Evolutionary conservation across 2,797 vertebrate species (phyloP).

Genomic region (Thamnophis elegans): DNA sequence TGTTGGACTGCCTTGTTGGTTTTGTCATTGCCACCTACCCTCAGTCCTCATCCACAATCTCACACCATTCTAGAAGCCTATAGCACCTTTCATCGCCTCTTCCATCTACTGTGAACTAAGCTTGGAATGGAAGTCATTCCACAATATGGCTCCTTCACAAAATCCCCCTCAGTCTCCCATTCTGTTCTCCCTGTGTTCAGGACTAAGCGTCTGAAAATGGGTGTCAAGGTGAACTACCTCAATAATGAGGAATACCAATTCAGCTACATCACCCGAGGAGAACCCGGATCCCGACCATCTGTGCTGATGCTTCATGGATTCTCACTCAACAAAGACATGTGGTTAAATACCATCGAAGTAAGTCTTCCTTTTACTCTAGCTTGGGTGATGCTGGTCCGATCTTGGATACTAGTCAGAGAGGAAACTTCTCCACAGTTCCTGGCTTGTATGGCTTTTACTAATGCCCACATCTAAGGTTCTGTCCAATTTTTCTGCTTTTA

Average conservation of each 20-base stretch:
- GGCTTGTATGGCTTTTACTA: neutral
- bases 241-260: neutral
- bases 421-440: neutral
- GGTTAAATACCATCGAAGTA: conserved; percentile 19
- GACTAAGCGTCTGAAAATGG: neutral
- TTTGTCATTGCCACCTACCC: neutral
- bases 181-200: neutral
- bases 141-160: neutral
- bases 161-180: neutral
- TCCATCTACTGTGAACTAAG: neutral
- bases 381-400: neutral
- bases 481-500: neutral
- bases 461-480: neutral
- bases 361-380: neutral
- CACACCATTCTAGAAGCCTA: neutral
- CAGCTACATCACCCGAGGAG: conserved; percentile 3
- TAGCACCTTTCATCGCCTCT: neutral
- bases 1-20: neutral
- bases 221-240: neutral
- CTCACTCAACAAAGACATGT: conserved; percentile 30
- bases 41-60: neutral
- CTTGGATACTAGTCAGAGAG: neutral
- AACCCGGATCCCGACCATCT: conserved; percentile 13
- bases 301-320: conserved; percentile 30
- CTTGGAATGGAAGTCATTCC: neutral